phyloP scores from a whole-genome alignment of 2,888 invertebrate species.

The Thymelicus sylvestris region DNA sequence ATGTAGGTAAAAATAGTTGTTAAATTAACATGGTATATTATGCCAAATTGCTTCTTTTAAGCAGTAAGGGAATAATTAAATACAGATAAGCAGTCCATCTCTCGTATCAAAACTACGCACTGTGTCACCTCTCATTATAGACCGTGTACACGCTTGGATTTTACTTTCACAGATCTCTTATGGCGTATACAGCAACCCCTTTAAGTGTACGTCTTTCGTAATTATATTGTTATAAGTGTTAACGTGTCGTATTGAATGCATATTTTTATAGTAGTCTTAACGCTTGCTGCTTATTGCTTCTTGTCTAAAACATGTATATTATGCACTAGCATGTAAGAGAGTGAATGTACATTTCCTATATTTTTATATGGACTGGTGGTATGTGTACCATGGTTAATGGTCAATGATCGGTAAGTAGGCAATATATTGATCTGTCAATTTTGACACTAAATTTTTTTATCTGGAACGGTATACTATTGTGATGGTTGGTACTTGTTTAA shows the following conservation, averaged over 20 bases:
- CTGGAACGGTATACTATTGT: background rate
- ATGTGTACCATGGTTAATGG: background rate
- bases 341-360: constrained; percentile 50
- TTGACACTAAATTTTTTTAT: background rate
- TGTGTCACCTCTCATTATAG: constrained; percentile 5
- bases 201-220: constrained; percentile 9
- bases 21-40: constrained; percentile 28
- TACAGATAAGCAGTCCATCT: background rate
- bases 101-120: background rate
- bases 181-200: constrained; percentile 2
- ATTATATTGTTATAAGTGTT: constrained; percentile 19
- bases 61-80: constrained; percentile 14
- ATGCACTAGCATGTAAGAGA: constrained; percentile 41
- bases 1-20: constrained; percentile 49
- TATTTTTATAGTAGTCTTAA: constrained; percentile 29
- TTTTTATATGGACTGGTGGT: constrained; percentile 50
- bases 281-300: constrained; percentile 42
- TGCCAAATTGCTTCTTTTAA: constrained; percentile 21
- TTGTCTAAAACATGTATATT: constrained; percentile 38
- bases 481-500: background rate
- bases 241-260: constrained; percentile 18
- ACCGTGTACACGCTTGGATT: background rate
- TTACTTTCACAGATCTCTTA: constrained; percentile 24
- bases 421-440: constrained; percentile 16
- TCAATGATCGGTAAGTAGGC: constrained; percentile 29